Percentiles rank a stretch among this genome's conserved stretches.
These are phyloP conservation scores for Hyperopisus bebe DNA, from an alignment of 2,113 vertebrate species.

Conservation along the genomic window DNA sequence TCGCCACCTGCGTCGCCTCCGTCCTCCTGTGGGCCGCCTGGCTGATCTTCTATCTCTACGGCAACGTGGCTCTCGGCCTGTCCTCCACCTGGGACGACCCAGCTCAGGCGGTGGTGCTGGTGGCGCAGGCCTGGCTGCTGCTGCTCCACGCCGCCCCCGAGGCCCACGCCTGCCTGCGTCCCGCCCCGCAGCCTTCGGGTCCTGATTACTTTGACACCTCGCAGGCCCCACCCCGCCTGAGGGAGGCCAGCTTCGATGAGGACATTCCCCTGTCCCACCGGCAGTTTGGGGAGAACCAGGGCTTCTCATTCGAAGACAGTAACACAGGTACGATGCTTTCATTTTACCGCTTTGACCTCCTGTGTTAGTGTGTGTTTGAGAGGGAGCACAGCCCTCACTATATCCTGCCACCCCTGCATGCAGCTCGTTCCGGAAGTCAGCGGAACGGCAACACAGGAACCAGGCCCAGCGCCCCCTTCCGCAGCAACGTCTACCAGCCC, in stretches of 20 bases:
- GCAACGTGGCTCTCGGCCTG: slow-evolving; percentile 66
- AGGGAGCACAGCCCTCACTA: background rate
- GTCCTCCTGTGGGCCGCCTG: slow-evolving; percentile 87
- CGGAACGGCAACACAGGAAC: slow-evolving; percentile 77
- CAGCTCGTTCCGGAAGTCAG: slow-evolving; percentile 67
- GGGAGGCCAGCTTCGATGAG: slow-evolving; percentile 91
- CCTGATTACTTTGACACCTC: slow-evolving; percentile 96
- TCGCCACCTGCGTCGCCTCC: slow-evolving; percentile 76
- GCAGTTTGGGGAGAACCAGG: slow-evolving; percentile 93
- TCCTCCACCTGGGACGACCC: slow-evolving; percentile 82
- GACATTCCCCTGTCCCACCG: slow-evolving; percentile 83
- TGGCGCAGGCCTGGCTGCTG: slow-evolving; percentile 88
- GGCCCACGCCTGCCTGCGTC: slow-evolving; percentile 77
- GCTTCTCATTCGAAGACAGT: slow-evolving; percentile 86
- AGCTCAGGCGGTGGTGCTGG: slow-evolving; percentile 80
- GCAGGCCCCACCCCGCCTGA: slow-evolving; percentile 82
- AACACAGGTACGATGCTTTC: slow-evolving; percentile 69
- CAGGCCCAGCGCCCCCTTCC: slow-evolving; percentile 84
- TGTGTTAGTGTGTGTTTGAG: background rate
- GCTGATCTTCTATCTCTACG: slow-evolving; percentile 91
- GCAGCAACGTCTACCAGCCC: slow-evolving; percentile 97
- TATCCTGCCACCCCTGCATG: slow-evolving; percentile 27
- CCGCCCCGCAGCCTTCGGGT: slow-evolving; percentile 78
- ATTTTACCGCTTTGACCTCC: slow-evolving; percentile 30
- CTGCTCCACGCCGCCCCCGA: slow-evolving; percentile 88